phyloP scores from a whole-genome alignment of 1,140 invertebrate species.

The Drosophila orosa region DNA sequence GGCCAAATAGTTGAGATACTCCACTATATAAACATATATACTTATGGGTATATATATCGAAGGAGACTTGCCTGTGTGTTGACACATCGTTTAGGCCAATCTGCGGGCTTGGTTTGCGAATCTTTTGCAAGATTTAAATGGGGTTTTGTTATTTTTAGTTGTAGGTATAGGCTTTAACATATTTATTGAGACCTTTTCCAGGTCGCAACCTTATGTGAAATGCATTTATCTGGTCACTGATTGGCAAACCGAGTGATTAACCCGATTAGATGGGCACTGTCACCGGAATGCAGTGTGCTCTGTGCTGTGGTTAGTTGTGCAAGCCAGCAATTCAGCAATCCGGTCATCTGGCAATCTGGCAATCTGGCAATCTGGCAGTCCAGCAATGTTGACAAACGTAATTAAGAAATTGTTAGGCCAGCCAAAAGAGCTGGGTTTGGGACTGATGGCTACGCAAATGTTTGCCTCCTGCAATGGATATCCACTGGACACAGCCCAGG shows the following conservation, averaged over 20 bases:
- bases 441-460: slow-evolving; percentile 32
- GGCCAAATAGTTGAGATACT: slow-evolving; percentile 11
- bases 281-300: slow-evolving; percentile 9
- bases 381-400: slow-evolving; percentile 51
- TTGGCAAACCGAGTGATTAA: slow-evolving; percentile 24
- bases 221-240: slow-evolving; percentile 15
- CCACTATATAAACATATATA: neutral
- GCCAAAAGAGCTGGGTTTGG: neutral
- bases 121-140: neutral
- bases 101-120: neutral
- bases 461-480: slow-evolving; percentile 35
- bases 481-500: slow-evolving; percentile 3
- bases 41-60: too few relatives aligned
- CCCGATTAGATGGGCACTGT: slow-evolving; percentile 18
- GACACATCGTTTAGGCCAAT: slow-evolving; percentile 31
- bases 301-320: slow-evolving; percentile 30
- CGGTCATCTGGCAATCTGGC: slow-evolving; percentile 2
- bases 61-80: neutral
- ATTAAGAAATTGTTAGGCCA: slow-evolving; percentile 53
- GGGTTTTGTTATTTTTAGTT: too few relatives aligned
- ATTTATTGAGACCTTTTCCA: neutral
- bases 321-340: slow-evolving; percentile 9
- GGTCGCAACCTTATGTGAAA: neutral
- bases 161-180: too few relatives aligned
- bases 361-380: slow-evolving; percentile 3